Conservation (phyloP, 2,888 invertebrate species). For the Netelia inedita region DNA sequence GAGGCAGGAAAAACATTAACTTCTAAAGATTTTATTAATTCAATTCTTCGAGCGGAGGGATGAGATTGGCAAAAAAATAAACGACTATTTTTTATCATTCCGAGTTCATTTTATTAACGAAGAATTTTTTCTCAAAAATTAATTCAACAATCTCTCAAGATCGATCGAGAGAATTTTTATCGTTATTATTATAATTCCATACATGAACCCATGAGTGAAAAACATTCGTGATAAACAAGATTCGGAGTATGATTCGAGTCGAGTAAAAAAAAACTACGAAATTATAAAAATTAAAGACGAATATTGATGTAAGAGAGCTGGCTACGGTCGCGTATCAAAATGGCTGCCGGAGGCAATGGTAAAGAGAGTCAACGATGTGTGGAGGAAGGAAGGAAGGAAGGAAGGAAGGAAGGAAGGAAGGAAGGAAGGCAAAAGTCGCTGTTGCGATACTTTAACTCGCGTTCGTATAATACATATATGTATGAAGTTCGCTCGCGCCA, state of each 20-base stretch:
- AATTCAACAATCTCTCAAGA: too few species aligned
- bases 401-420: constrained; percentile 10
- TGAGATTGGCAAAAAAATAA: too few species aligned
- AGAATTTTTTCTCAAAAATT: too few species aligned
- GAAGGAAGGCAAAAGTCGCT: not conserved
- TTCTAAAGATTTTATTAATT: too few species aligned
- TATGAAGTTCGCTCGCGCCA: not conserved
- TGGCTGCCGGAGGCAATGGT: constrained; percentile 40
- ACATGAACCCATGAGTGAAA: too few species aligned
- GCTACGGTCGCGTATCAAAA: constrained; percentile 30
- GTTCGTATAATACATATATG: not conserved
- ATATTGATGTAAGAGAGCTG: not conserved
- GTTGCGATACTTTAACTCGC: constrained; percentile 4
- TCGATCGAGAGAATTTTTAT: too few species aligned
- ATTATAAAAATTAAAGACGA: constrained; percentile 1
- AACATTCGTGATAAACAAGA: too few species aligned
- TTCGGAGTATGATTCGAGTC: not conserved
- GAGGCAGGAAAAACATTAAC: not conserved
- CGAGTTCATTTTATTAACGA: too few species aligned
- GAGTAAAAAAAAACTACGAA: not conserved
- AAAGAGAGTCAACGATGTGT: constrained; percentile 19
- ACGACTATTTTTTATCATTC: too few species aligned
- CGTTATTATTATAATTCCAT: too few species aligned
- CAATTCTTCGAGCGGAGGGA: too few species aligned
- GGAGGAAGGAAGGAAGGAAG: constrained; percentile 12